These are phyloP conservation scores for Aphaenogaster rudis DNA, from an alignment of 1,140 invertebrate genomes.

Conservation along the genomic window DNA sequence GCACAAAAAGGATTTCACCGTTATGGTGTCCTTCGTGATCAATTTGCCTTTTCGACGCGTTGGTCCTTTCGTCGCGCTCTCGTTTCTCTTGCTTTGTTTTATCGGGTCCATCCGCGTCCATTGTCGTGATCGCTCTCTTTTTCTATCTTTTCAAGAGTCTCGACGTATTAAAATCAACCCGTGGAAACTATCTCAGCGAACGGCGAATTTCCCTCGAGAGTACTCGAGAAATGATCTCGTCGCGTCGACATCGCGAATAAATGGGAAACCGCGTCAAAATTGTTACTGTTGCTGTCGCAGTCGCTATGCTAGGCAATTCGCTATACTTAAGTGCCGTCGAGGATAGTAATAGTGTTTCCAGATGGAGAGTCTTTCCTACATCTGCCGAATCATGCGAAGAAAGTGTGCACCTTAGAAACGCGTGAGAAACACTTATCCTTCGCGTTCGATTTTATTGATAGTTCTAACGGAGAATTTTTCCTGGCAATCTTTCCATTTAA, in stretches of 20 bases:
- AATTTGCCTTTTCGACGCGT: conserved; percentile 55
- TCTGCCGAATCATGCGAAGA: conserved; percentile 50
- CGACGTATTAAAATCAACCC: conserved; percentile 24
- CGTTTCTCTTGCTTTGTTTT: not conserved
- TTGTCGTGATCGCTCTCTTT: conserved; percentile 21
- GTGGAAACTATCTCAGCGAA: not conserved
- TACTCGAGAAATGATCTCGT: conserved; percentile 52
- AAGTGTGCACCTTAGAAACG: conserved; percentile 13
- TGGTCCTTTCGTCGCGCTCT: conserved; percentile 23
- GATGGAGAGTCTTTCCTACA: conserved; percentile 12
- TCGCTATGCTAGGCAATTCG: conserved; percentile 29
- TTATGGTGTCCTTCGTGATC: conserved; percentile 61
- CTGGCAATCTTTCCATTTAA: not conserved
- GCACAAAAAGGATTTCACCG: conserved; percentile 61
- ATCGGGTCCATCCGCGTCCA: not conserved
- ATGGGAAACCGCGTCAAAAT: conserved; percentile 29
- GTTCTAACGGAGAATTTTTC: not conserved
- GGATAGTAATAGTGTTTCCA: conserved; percentile 42
- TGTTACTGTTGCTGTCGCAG: not conserved
- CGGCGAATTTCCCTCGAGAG: conserved; percentile 49
- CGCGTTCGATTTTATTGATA: conserved; percentile 12
- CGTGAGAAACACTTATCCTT: conserved; percentile 23
- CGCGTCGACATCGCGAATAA: conserved; percentile 29
- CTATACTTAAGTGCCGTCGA: conserved; percentile 19
- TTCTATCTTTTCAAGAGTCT: not conserved